Conservation (phyloP, 2,888 invertebrate species). For the Plagiodera versicolora region DNA sequence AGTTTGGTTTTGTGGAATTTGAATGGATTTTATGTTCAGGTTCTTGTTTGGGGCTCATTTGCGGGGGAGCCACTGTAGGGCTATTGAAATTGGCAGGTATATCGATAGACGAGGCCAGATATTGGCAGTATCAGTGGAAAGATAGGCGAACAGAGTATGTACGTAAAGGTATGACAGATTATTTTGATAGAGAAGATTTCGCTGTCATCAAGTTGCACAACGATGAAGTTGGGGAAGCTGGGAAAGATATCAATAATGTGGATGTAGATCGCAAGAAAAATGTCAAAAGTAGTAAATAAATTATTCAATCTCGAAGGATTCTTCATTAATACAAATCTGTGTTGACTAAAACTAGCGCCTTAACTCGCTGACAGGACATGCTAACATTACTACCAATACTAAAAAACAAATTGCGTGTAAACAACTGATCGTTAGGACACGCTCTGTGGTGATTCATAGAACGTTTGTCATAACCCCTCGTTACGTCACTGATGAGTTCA, state of each 20-base stretch:
- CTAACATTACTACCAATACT: too few species aligned
- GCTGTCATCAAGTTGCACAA: conserved; percentile 41
- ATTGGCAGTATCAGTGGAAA: conserved; percentile 61
- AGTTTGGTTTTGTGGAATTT: too few species aligned
- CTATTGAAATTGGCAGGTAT: conserved; percentile 63
- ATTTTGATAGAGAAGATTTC: conserved; percentile 44
- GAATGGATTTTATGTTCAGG: conserved; percentile 53
- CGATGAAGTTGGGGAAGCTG: conserved; percentile 35
- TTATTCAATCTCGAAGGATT: background rate
- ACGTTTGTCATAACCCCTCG: too few species aligned
- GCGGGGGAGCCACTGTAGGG: conserved; percentile 60
- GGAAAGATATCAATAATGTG: conserved; percentile 40
- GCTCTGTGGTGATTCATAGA: too few species aligned
- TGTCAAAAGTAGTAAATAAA: conserved; percentile 13
- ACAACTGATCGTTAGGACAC: too few species aligned
- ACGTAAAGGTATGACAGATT: conserved; percentile 42
- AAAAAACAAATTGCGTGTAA: too few species aligned
- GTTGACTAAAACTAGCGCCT: too few species aligned
- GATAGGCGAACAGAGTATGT: conserved; percentile 49
- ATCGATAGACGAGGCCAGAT: conserved; percentile 66
- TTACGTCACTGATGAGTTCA: too few species aligned
- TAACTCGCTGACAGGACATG: too few species aligned
- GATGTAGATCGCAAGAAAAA: conserved; percentile 25
- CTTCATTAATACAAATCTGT: too few species aligned
- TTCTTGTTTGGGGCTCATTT: conserved; percentile 61